These are phyloP conservation scores for Propithecus coquereli DNA, from an alignment of 2,113 vertebrate genomes.

Conservation along the genomic window DNA sequence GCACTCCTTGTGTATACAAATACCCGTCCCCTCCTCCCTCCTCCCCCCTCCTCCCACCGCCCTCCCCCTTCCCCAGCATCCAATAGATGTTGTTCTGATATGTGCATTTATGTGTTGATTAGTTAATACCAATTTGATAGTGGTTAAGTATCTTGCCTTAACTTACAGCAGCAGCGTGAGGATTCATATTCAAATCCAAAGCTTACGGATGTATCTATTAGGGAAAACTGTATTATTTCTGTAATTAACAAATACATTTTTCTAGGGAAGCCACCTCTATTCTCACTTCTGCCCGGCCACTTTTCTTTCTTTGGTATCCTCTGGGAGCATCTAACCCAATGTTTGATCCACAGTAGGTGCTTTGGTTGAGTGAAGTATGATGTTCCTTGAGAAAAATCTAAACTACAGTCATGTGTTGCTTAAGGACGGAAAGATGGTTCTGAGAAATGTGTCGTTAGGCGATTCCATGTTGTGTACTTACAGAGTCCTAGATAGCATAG, in stretches of 20 bases:
- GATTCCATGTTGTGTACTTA: background rate
- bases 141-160: background rate
- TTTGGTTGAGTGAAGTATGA: background rate
- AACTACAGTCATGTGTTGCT: background rate
- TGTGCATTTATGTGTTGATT: too few species aligned
- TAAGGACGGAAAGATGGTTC: background rate
- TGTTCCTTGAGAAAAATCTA: constrained; percentile 19
- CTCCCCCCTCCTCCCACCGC: too few species aligned
- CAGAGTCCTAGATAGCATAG: background rate
- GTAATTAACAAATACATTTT: background rate
- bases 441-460: background rate
- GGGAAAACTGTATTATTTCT: background rate
- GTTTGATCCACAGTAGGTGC: background rate
- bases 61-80: too few species aligned
- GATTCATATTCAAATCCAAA: background rate
- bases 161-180: background rate
- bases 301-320: background rate
- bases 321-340: background rate
- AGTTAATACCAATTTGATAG: too few species aligned
- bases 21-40: too few species aligned
- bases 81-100: too few species aligned
- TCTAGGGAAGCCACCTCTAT: accelerated
- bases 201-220: background rate
- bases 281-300: background rate
- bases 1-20: too few species aligned